Conservation (phyloP, 2,888 invertebrate genomes). For the Oscheius sp. region DNA sequence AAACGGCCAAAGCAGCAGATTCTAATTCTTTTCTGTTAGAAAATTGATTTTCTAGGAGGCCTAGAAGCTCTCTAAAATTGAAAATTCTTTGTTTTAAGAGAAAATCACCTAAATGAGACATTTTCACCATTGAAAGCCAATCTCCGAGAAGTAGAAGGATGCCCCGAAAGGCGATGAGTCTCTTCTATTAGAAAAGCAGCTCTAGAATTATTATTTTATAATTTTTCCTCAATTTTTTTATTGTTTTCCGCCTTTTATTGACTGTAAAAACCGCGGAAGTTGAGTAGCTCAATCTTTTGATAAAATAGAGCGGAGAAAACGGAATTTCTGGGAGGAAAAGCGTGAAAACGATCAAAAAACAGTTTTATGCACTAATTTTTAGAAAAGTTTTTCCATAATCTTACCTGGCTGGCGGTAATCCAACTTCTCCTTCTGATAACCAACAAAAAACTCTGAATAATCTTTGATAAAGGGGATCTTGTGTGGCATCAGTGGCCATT, state of each 20-base stretch:
- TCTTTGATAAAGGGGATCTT: conserved; percentile 42
- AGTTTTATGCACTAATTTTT: not conserved
- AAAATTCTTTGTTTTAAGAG: not conserved
- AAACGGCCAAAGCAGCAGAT: conserved; percentile 44
- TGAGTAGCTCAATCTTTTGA: too few species aligned
- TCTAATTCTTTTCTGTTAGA: conserved; percentile 47
- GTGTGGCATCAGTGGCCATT: conserved; percentile 12
- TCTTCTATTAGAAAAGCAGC: conserved; percentile 43
- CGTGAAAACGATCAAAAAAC: too few species aligned
- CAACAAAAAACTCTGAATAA: conserved; percentile 46
- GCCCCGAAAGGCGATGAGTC: conserved; percentile 47
- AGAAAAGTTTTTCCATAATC: not conserved
- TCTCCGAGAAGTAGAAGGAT: conserved; percentile 49
- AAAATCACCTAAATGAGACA: conserved; percentile 47
- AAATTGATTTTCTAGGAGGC: conserved; percentile 47
- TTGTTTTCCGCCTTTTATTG: not conserved
- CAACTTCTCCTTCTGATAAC: conserved; percentile 40
- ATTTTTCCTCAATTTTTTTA: not conserved
- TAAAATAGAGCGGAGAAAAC: too few species aligned
- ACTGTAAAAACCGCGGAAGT: too few species aligned
- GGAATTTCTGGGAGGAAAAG: too few species aligned
- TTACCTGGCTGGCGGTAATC: conserved; percentile 2
- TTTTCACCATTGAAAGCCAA: conserved; percentile 48
- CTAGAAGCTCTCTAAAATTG: conserved; percentile 46
- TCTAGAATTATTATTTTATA: not conserved